Percentiles rank a stretch among this genome's conserved stretches.
Evolutionary conservation across 2,113 vertebrate species (phyloP).

Genomic region (Gymnocephalus cernua): DNA sequence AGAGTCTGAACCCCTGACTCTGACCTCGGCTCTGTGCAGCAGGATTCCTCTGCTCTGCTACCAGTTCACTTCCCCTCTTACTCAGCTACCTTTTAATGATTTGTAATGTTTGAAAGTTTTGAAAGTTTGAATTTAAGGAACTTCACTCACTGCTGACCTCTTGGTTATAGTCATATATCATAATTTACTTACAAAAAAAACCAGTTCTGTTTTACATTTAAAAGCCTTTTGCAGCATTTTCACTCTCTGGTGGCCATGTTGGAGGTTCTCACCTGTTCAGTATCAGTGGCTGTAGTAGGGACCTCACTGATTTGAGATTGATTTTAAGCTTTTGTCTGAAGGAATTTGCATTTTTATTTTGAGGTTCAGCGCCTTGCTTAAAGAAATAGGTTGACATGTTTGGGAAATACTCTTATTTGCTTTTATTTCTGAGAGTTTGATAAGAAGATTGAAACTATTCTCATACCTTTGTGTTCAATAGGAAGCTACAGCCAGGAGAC

Average conservation of each 20-base stretch:
- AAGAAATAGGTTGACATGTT: background rate
- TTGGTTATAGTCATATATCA: background rate
- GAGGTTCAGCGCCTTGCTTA: background rate
- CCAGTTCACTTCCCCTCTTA: conserved; percentile 57
- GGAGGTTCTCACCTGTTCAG: background rate
- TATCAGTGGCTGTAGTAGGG: background rate
- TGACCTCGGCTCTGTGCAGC: conserved; percentile 48
- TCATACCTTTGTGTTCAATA: background rate
- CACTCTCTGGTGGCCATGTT: background rate
- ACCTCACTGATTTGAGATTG: background rate
- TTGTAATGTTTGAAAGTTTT: conserved; percentile 12
- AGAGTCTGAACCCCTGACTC: conserved; percentile 55
- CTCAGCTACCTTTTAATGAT: conserved; percentile 22
- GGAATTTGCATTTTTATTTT: background rate
- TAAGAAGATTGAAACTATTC: background rate
- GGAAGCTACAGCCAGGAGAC: background rate
- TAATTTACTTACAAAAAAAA: background rate
- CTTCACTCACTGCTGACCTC: background rate
- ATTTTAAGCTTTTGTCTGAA: background rate
- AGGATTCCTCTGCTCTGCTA: conserved; percentile 27
- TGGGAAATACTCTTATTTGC: background rate
- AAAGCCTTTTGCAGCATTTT: background rate
- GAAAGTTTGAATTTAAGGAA: conserved; percentile 32
- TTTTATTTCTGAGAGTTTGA: background rate
- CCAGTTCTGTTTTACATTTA: background rate